A percentile compares a stretch with the other conserved stretches of the same genome.
These are phyloP conservation scores for Tortricodes alternella DNA, from an alignment of 2,888 invertebrate genomes.

Conservation along the genomic window DNA sequence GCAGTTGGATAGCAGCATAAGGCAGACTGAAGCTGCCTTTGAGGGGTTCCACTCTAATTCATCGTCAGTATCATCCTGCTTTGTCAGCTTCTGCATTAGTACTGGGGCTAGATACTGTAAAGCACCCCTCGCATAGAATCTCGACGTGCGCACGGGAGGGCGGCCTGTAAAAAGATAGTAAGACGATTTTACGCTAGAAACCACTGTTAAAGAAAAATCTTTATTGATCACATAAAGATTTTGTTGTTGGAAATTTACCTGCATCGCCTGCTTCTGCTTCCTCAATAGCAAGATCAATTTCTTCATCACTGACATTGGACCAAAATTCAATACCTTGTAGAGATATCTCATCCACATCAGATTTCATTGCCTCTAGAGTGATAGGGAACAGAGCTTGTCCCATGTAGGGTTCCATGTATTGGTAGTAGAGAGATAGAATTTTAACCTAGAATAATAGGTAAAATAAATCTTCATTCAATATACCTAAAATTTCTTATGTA, in stretches of 20 bases:
- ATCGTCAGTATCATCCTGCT: constrained; percentile 98
- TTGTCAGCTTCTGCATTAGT: constrained; percentile 95
- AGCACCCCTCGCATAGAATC: constrained; percentile 99
- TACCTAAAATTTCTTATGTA: background rate
- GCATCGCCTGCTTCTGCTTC: constrained; percentile 96
- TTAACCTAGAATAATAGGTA: constrained; percentile 76
- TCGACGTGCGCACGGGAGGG: constrained; percentile 95
- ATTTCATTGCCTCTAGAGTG: constrained; percentile 99
- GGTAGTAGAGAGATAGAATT: constrained; percentile 98
- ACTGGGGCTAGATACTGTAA: constrained; percentile 97
- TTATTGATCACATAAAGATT: too few species aligned
- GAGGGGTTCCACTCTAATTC: constrained; percentile 99
- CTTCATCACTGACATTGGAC: constrained; percentile 99
- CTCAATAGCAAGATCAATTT: constrained; percentile 97
- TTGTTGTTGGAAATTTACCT: constrained; percentile 54
- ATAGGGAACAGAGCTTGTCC: constrained; percentile 98
- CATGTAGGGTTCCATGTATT: constrained; percentile 99
- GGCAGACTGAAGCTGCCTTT: constrained; percentile 99
- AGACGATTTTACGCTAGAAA: background rate
- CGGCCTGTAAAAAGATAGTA: constrained; percentile 81
- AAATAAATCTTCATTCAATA: background rate
- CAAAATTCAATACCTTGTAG: constrained; percentile 99
- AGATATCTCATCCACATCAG: constrained; percentile 96
- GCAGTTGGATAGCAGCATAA: constrained; percentile 98
- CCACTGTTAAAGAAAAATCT: background rate